These are phyloP conservation scores for Rhinoptilus africanus DNA, from an alignment of 2,113 vertebrate genomes.

Conservation along the genomic window DNA sequence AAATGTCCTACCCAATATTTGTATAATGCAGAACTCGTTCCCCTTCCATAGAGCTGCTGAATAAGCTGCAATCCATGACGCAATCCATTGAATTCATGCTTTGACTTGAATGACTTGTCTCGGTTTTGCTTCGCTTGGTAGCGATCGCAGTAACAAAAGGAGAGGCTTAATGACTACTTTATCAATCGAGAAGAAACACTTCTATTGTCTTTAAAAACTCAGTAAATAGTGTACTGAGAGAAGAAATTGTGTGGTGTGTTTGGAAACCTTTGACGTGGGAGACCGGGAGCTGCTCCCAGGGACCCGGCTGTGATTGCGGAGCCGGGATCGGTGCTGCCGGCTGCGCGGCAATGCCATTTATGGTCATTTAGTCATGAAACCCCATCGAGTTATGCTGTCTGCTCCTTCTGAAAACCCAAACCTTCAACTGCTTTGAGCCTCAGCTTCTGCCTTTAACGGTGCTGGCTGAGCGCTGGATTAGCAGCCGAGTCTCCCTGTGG, in stretches of 20 bases:
- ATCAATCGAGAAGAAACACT: neutral
- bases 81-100: slow-evolving; percentile 39
- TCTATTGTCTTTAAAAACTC: slow-evolving; percentile 1
- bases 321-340: neutral
- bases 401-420: neutral
- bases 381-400: accelerated
- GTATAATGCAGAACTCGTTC: neutral
- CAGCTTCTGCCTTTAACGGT: neutral
- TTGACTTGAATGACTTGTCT: slow-evolving; percentile 27
- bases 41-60: slow-evolving; percentile 22
- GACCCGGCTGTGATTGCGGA: neutral
- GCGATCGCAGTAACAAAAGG: neutral
- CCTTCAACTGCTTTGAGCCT: neutral
- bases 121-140: neutral
- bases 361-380: slow-evolving; percentile 9
- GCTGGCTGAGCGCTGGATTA: neutral
- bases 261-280: neutral
- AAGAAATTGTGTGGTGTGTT: neutral
- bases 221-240: neutral
- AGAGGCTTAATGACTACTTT: neutral
- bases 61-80: slow-evolving; percentile 11
- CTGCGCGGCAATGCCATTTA: neutral
- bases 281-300: neutral
- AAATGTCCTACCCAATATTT: neutral
- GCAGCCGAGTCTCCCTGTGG: neutral